Evolutionary conservation across 2,797 vertebrate genomes (phyloP), one percentile per base, ranked within the genome.

Genomic region (Orestias chungarensis): DNA sequence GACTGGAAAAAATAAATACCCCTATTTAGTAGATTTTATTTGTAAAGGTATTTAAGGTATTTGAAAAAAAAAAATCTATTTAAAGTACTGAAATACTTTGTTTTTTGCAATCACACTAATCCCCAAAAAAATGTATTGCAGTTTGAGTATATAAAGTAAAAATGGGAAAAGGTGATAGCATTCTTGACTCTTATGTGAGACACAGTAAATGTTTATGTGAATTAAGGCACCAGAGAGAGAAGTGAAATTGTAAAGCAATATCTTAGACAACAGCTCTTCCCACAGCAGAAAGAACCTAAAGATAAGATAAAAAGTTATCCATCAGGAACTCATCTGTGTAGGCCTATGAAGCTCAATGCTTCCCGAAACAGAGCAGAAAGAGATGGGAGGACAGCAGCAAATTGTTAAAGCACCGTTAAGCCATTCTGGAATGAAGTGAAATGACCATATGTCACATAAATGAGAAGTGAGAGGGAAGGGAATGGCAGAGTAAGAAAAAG

Each of bases 361-460:
- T 71, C 70, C 78, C 78, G 80, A 82, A 83, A 83, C 80, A 80
- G 88, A 86, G 84, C 73, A 31, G 77, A 82, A 90, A 81, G 73
- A 71, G 79, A 81, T 77, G 84, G 86, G 87, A 81, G 82, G 90
- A 87, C 83, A 86, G 86, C 82, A 61, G 84, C 82, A 71, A 82
- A 87, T 87, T 81, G 89, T 87, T 87, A 89, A 88, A 91, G 86
- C 76, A 80, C 85, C 71, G 80, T 86, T 89, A 80, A 91, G 89
- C 81, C 88, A 83, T 81, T 62, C 70, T 71, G 74, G 86, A 91
- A 93, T 89, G 86, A 92, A 91, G 86, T 76, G 88, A 87, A 90
- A 92, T 91, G 88, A 90, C 88, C 91, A 87, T 82, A 87, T 82
- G 88, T 88, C 88, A 89, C 76, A 65, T 75, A 84, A 80, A 91